Evolutionary conservation across 2,113 vertebrate species (phyloP).

Genomic region (Addax nasomaculatus): DNA sequence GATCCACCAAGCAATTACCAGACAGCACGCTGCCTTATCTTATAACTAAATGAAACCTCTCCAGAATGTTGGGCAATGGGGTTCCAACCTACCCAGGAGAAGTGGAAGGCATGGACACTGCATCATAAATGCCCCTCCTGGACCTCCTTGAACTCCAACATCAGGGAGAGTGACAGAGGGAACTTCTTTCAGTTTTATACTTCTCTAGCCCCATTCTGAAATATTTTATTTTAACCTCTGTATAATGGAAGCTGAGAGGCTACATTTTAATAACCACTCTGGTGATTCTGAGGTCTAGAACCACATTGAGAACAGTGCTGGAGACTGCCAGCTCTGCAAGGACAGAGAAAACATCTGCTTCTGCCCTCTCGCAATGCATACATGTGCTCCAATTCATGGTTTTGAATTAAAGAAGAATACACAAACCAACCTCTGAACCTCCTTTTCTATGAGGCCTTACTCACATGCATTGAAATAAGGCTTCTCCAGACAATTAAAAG

Average conservation of each 20-base stretch:
- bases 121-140: neutral
- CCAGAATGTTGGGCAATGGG: neutral
- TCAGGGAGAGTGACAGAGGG: neutral
- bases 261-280: neutral
- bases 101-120: neutral
- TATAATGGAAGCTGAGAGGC: neutral
- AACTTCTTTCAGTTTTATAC: neutral
- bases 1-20: neutral
- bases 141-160: neutral
- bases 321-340: accelerated
- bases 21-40: neutral
- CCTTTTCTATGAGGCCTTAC: neutral
- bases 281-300: neutral
- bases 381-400: too few species aligned
- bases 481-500: neutral
- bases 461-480: neutral
- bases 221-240: neutral
- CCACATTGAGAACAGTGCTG: neutral
- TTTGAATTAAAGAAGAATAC: neutral
- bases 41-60: neutral
- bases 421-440: neutral
- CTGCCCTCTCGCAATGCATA: too few species aligned
- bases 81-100: neutral
- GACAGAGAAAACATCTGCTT: neutral
- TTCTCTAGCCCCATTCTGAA: neutral